phyloP scores from a whole-genome alignment of 2,797 vertebrate genomes.

The Onychomys torridus region DNA sequence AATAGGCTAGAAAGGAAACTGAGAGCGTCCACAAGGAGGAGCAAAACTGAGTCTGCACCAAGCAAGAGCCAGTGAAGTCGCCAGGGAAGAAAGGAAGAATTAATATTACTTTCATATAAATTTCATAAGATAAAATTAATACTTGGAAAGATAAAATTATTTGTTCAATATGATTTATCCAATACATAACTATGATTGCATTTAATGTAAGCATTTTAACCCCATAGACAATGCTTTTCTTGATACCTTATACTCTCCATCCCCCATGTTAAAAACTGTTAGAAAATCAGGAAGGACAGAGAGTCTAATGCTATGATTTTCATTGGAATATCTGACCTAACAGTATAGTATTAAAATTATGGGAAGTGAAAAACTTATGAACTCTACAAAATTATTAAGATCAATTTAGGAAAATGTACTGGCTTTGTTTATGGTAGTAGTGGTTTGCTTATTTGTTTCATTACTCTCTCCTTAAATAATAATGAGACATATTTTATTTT shows the following conservation, averaged over 20 bases:
- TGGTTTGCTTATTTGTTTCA: background rate
- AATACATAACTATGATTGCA: background rate
- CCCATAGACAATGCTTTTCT: background rate
- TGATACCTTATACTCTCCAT: background rate
- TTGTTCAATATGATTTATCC: background rate
- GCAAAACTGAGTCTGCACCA: background rate
- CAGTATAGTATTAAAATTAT: background rate
- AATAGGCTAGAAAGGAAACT: background rate
- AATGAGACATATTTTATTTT: background rate
- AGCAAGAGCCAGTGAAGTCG: background rate
- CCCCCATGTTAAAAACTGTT: background rate
- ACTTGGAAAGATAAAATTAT: background rate
- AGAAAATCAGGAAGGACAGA: background rate
- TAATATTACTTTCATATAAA: background rate
- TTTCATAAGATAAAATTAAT: background rate
- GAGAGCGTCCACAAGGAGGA: background rate
- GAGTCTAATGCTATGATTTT: background rate
- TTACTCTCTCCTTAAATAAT: background rate
- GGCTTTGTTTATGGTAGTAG: background rate
- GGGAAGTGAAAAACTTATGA: background rate
- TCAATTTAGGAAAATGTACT: background rate
- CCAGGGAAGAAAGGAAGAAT: background rate
- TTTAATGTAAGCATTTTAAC: background rate
- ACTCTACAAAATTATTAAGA: background rate
- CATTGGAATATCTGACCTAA: background rate